A percentile compares a stretch with the other conserved stretches of the same genome.
Conservation (phyloP, 2,113 vertebrate genomes). For the Ranitomeya variabilis region DNA sequence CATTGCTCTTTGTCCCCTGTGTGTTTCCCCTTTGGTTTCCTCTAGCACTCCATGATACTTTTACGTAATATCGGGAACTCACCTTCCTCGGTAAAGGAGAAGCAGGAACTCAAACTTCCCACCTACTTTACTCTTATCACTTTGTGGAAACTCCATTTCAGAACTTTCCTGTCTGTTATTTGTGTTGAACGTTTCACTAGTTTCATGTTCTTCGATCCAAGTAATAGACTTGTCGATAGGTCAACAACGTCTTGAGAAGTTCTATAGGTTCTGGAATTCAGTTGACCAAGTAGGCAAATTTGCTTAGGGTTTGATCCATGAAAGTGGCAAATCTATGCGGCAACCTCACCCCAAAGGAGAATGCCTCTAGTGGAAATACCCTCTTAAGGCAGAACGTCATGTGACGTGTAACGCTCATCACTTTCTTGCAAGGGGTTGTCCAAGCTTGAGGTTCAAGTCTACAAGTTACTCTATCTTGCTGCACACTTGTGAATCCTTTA, state of each 20-base stretch:
- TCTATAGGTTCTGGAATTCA: neutral
- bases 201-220: neutral
- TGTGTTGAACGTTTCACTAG: neutral
- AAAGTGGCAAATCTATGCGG: neutral
- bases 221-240: neutral
- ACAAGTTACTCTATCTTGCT: no score
- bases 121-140: neutral
- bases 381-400: no score
- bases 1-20: conserved; percentile 31
- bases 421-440: no score
- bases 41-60: conserved; percentile 48
- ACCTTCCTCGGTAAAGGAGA: neutral
- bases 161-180: neutral
- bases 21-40: conserved; percentile 48
- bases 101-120: conserved; percentile 14
- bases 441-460: no score
- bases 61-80: conserved; percentile 8
- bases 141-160: neutral
- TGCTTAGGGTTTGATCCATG: neutral
- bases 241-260: no score
- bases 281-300: neutral
- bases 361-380: neutral
- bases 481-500: no score
- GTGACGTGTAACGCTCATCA: no score
- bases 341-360: neutral